A percentile compares a stretch with the other conserved stretches of the same genome.
These are phyloP conservation scores for Leucosticte australis DNA, from an alignment of 2,113 vertebrate species.

Conservation along the genomic window DNA sequence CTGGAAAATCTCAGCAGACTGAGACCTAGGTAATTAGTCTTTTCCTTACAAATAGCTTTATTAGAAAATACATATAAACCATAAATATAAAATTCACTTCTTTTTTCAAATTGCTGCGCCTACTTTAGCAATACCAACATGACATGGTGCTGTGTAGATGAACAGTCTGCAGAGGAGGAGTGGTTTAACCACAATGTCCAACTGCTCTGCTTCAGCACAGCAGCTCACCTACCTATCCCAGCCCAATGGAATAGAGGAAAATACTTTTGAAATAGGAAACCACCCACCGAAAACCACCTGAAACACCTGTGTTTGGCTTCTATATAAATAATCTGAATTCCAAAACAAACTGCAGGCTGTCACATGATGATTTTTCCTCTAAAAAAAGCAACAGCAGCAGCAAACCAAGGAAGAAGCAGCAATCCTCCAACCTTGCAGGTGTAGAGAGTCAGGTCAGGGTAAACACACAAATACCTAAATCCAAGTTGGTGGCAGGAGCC, in stretches of 20 bases:
- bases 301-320: neutral
- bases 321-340: neutral
- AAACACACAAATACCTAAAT: neutral
- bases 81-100: neutral
- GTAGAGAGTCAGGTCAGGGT: neutral
- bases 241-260: neutral
- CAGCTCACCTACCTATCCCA: neutral
- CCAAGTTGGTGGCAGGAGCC: neutral
- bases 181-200: neutral
- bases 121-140: neutral
- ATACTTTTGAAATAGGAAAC: neutral
- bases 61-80: neutral
- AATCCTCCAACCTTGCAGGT: neutral
- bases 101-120: neutral
- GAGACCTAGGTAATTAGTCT: neutral
- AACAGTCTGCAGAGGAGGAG: neutral
- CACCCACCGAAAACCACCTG: neutral
- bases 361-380: neutral
- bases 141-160: neutral
- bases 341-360: neutral
- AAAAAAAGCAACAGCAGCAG: neutral
- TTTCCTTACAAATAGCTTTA: neutral
- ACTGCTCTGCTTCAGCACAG: neutral
- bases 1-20: neutral
- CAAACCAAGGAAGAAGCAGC: neutral